Conservation (phyloP, 2,797 vertebrate species). For the Sylvilagus floridanus region DNA sequence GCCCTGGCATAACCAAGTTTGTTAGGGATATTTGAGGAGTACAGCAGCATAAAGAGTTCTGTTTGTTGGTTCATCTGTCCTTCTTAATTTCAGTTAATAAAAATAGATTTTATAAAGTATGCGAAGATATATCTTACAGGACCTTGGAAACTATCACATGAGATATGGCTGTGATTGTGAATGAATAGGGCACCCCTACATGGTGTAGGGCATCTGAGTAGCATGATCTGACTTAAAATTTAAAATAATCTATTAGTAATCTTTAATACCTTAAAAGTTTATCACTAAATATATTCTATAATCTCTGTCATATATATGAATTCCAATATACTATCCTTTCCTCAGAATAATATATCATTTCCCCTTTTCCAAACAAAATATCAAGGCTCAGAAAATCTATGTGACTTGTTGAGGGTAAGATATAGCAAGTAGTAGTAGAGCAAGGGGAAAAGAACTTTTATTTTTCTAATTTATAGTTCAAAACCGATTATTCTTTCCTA, state of each 20-base stretch:
- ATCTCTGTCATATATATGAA: constrained; percentile 28
- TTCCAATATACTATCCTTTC: background rate
- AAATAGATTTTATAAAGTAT: too few relatives aligned
- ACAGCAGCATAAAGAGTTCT: too few relatives aligned
- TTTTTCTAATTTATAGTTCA: background rate
- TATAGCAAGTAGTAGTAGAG: background rate
- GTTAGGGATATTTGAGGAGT: too few relatives aligned
- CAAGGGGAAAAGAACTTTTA: background rate
- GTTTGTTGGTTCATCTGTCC: too few relatives aligned
- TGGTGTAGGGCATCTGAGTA: background rate
- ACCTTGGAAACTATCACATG: background rate
- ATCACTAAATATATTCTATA: background rate
- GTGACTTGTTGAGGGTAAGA: background rate
- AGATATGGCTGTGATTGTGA: background rate
- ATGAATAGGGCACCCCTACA: background rate
- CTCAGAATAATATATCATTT: constrained; percentile 37
- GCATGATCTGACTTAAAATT: constrained; percentile 22
- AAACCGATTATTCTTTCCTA: background rate
- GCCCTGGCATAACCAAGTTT: too few relatives aligned
- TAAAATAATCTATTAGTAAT: constrained; percentile 33
- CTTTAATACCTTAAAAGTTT: constrained; percentile 39
- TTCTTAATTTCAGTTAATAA: too few relatives aligned
- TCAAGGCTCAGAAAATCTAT: background rate
- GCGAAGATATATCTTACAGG: background rate
- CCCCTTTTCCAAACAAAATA: constrained; percentile 39